These are phyloP conservation scores for Drosophila nigrodunni DNA, from an alignment of 1,140 invertebrate species.

Conservation along the genomic window DNA sequence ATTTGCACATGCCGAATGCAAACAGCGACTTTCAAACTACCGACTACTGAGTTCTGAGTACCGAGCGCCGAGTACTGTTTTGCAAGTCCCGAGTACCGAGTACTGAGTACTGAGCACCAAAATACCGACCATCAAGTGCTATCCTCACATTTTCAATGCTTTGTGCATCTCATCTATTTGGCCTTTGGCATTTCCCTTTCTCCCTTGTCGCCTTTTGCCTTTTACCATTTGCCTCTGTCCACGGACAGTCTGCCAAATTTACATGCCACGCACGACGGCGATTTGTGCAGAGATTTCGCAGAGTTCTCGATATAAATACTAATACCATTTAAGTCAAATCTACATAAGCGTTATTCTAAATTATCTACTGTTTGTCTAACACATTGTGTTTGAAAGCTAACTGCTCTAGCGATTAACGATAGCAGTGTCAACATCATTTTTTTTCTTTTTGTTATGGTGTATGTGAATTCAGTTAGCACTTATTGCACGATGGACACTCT, in stretches of 20 bases:
- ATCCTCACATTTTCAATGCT: slow-evolving; percentile 37
- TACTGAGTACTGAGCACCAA: neutral
- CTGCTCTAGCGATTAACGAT: no score
- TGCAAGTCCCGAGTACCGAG: neutral
- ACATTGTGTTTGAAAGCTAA: no score
- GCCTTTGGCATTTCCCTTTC: slow-evolving; percentile 28
- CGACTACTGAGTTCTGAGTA: neutral
- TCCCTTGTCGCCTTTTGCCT: neutral
- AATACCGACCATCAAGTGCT: slow-evolving; percentile 24
- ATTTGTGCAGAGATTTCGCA: slow-evolving; percentile 26
- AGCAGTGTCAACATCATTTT: no score
- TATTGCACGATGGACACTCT: no score
- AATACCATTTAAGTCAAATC: neutral
- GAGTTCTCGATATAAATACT: slow-evolving; percentile 4
- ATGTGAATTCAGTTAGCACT: no score
- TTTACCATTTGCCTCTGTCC: slow-evolving; percentile 11
- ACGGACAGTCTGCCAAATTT: slow-evolving; percentile 10
- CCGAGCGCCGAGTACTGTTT: neutral
- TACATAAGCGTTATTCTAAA: neutral
- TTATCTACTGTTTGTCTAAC: neutral
- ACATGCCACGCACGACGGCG: slow-evolving; percentile 24
- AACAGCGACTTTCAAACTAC: slow-evolving; percentile 21
- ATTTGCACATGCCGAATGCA: slow-evolving; percentile 52
- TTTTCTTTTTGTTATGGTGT: no score
- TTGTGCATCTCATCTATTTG: slow-evolving; percentile 41